phyloP scores from a whole-genome alignment of 2,797 vertebrate genomes.

The Oreochromis mossambicus region DNA sequence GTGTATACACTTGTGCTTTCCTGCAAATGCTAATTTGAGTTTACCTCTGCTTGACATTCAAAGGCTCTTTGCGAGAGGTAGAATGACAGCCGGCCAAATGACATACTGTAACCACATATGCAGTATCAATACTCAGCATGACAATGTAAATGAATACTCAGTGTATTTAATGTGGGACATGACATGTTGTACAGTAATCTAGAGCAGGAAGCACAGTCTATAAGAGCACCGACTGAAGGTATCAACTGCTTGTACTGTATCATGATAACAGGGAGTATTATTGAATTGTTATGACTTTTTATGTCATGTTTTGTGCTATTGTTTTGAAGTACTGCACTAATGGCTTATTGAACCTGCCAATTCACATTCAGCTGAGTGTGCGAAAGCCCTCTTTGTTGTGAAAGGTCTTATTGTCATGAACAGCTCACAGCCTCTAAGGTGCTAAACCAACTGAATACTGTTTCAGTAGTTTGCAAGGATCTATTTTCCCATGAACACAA shows the following conservation, averaged over 20 bases:
- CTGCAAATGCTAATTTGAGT: constrained; percentile 34
- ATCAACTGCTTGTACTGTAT: constrained; percentile 29
- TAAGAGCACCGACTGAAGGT: constrained; percentile 1
- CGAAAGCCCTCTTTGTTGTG: constrained; percentile 50
- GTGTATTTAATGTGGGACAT: constrained; percentile 28
- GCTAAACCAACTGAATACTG: constrained; percentile 32
- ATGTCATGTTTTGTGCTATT: constrained; percentile 40
- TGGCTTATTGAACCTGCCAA: constrained; percentile 66
- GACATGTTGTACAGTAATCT: constrained; percentile 17
- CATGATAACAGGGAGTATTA: constrained; percentile 46
- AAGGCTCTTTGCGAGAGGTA: constrained; percentile 15
- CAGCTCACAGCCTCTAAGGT: constrained; percentile 29
- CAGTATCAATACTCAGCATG: constrained; percentile 24
- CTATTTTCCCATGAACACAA: constrained; percentile 52
- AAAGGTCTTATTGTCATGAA: constrained; percentile 55
- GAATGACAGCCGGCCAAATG: background rate
- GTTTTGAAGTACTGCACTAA: constrained; percentile 36
- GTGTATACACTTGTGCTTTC: constrained; percentile 2
- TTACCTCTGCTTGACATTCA: constrained; percentile 24
- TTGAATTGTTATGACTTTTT: constrained; percentile 55
- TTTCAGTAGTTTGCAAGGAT: constrained; percentile 25
- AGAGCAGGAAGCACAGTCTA: constrained; percentile 2
- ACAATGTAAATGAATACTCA: constrained; percentile 39
- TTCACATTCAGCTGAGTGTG: constrained; percentile 56
- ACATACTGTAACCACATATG: constrained; percentile 16